These are phyloP conservation scores for Lutjanus erythropterus DNA, from an alignment of 2,113 vertebrate species.

Conservation along the genomic window DNA sequence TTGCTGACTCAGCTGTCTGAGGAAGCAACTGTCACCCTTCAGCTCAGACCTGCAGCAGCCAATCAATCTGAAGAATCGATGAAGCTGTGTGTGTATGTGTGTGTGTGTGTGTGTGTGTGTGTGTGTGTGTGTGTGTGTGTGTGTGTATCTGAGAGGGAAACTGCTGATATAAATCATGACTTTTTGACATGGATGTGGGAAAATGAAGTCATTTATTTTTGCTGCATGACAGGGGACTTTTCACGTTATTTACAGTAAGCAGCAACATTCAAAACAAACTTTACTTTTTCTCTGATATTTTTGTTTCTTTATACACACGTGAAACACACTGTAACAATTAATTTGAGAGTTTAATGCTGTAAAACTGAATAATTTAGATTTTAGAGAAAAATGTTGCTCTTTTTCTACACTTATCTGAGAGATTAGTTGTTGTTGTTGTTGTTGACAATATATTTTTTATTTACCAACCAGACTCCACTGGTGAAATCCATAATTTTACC, in stretches of 20 bases:
- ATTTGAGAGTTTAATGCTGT: no score
- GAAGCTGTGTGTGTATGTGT: background rate
- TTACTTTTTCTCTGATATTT: background rate
- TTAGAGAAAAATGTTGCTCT: no score
- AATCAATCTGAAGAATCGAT: slow-evolving; percentile 61
- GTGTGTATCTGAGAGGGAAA: background rate
- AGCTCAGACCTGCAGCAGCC: slow-evolving; percentile 42
- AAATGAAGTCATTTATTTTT: slow-evolving; percentile 27
- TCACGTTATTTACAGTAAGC: slow-evolving; percentile 9
- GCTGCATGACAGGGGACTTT: slow-evolving; percentile 14
- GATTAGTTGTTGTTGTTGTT: no score
- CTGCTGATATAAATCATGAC: background rate
- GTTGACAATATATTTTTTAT: no score
- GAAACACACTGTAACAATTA: background rate
- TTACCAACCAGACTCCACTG: no score
- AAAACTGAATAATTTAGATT: no score
- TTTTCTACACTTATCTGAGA: no score
- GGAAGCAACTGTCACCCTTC: slow-evolving; percentile 68
- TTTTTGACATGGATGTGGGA: slow-evolving; percentile 25
- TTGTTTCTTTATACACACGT: background rate
- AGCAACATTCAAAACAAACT: background rate
- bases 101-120: no score
- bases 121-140: no score
- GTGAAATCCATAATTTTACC: no score
- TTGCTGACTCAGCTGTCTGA: slow-evolving; percentile 79